Evolutionary conservation across 2,113 vertebrate species (phyloP).

Genomic region (Seriola quinqueradiata): DNA sequence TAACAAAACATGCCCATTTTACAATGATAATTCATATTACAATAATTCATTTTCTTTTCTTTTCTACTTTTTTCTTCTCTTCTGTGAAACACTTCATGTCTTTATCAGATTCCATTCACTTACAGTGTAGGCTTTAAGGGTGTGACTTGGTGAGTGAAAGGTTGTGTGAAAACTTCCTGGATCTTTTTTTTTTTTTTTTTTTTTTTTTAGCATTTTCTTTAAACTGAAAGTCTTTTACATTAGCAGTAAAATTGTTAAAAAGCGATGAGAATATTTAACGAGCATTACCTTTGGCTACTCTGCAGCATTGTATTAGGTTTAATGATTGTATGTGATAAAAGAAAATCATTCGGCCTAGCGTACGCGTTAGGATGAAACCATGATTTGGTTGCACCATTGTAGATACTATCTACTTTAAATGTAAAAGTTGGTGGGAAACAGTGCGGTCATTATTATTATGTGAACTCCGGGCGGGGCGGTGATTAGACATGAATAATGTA

Average conservation of each 20-base stretch:
- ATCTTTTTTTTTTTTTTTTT: slow-evolving; percentile 2
- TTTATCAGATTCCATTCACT: slow-evolving; percentile 28
- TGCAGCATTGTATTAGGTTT: neutral
- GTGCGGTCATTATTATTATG: slow-evolving; percentile 6
- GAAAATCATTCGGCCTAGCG: neutral
- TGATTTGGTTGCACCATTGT: neutral
- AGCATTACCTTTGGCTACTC: neutral
- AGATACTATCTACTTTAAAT: neutral
- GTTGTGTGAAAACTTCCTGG: slow-evolving; percentile 30
- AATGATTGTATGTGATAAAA: neutral
- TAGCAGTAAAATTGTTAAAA: neutral
- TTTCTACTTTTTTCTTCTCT: neutral
- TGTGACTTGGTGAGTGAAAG: slow-evolving; percentile 36
- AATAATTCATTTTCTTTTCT: no score
- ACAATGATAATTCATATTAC: no score
- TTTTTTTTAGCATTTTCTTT: slow-evolving; percentile 5
- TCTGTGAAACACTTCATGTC: neutral
- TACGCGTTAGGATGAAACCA: neutral
- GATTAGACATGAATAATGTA: slow-evolving; percentile 67
- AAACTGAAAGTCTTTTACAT: neutral
- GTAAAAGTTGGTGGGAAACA: neutral
- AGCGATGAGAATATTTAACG: no score
- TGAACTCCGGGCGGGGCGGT: neutral
- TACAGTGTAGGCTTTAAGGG: slow-evolving; percentile 30
- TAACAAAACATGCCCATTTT: no score